Evolutionary conservation across 2,113 vertebrate species (phyloP).

Genomic region (Actinemys pallida): DNA sequence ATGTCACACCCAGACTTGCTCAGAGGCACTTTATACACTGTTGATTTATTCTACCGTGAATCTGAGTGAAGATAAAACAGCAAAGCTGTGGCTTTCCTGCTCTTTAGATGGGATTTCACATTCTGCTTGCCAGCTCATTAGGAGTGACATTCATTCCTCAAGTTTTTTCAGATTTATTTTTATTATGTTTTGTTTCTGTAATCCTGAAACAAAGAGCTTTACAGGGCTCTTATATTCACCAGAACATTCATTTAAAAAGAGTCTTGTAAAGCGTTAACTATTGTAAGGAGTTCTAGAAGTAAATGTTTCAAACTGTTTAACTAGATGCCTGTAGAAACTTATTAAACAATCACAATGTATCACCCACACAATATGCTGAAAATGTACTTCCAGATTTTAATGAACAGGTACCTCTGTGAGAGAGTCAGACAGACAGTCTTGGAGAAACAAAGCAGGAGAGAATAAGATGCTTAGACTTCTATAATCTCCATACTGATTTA

Average conservation of each 20-base stretch:
- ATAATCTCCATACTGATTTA: not conserved
- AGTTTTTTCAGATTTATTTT: constrained; percentile 45
- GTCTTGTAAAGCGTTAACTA: not conserved
- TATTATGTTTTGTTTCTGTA: constrained; percentile 56
- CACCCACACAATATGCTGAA: not conserved
- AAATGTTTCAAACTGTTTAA: constrained; percentile 32
- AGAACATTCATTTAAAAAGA: not conserved
- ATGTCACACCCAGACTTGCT: not conserved
- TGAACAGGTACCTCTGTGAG: not conserved
- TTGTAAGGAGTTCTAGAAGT: not conserved
- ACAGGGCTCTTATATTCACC: not conserved
- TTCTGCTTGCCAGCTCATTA: constrained; percentile 60
- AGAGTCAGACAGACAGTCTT: not conserved
- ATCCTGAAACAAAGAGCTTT: constrained; percentile 54
- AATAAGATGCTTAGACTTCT: not conserved
- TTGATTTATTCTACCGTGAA: constrained; percentile 63
- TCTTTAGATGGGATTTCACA: constrained; percentile 60
- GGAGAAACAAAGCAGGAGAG: not conserved
- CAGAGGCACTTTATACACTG: constrained; percentile 39
- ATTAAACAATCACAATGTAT: not conserved
- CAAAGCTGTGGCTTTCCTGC: constrained; percentile 22
- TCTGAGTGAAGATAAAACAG: constrained; percentile 56
- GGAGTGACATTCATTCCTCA: constrained; percentile 24
- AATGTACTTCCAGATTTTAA: not conserved
- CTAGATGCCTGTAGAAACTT: not conserved